Evolutionary conservation across 2,797 vertebrate genomes (phyloP), one percentile per base, ranked within the genome.

Genomic region (Brachyrhaphis roseni): DNA sequence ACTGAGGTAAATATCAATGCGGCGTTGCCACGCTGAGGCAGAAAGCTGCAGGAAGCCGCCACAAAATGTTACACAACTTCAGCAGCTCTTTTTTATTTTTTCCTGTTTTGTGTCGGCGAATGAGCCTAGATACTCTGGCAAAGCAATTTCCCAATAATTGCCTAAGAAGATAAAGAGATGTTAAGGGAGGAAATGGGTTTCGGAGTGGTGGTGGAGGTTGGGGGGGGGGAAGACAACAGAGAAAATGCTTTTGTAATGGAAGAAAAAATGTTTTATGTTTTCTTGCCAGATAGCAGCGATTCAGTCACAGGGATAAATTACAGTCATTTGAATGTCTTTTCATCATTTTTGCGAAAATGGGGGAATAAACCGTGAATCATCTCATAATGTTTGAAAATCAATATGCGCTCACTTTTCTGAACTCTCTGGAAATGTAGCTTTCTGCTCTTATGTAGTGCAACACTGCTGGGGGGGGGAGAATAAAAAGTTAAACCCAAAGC

Each of bases 91-190:
- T 16, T 47, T 20, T 47, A 16, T 5, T 23, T 20, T 76, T 72
- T 76, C 47, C 41, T 47, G 41, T 79, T 78, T 80, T 79, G n/a
- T 75, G 26, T 73, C 45, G 41, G 53, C 1, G 5, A 87, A 80
- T 75, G 78, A 80, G 74, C 70, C 59, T 39, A 0, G 8, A 75
- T 74, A 59, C 49, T 85, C 74, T 70, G 26, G 31, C 78, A 80
- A 78, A 85, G 81, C 85, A 79, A 84, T 88, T 82, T 80, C 85
- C 74, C 43, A 49, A 76, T 89, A 88, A 89, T 80, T 88, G 83
- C 73, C 66, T 75, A 57, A 81, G 72, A 86, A 1, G 74, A 90
- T 84, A 76, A 85, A 86, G 73, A 79, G 66, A 78, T 74, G 78
- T 80, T 82, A 57, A 49, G 75, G 66, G 75, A 70, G 74, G 62